phyloP scores from a whole-genome alignment of 2,888 invertebrate species.

The Diadegma fenestrale region DNA sequence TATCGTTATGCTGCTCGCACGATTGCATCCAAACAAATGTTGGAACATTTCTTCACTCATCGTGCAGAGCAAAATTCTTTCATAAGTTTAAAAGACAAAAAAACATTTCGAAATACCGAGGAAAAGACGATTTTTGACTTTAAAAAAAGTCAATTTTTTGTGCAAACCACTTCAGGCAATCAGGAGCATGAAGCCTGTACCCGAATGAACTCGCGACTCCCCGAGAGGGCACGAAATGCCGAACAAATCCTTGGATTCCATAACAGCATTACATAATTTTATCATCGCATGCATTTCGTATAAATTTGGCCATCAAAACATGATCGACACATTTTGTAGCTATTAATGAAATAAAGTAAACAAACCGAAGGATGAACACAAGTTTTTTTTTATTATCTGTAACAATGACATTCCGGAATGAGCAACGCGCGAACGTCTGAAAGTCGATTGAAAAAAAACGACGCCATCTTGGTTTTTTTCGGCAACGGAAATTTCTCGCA shows the following conservation, averaged over 20 bases:
- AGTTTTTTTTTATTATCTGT: background rate
- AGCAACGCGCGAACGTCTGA: background rate
- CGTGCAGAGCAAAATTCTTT: background rate
- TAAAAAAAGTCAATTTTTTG: background rate
- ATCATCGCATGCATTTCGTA: background rate
- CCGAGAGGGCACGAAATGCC: background rate
- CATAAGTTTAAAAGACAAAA: conserved; percentile 6
- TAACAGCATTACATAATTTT: conserved; percentile 10
- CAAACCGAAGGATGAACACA: background rate
- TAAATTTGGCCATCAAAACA: background rate
- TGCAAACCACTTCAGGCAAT: background rate
- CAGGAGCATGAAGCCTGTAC: background rate
- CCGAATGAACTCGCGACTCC: background rate
- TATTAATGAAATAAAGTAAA: conserved; percentile 5
- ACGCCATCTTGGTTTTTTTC: background rate
- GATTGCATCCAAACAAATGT: conserved; percentile 18
- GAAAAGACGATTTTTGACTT: background rate
- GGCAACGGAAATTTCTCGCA: background rate
- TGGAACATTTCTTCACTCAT: conserved; percentile 10
- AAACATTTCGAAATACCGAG: background rate
- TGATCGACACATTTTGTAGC: background rate
- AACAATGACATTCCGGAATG: background rate
- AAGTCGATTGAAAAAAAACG: background rate
- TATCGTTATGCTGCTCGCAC: conserved; percentile 41
- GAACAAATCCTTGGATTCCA: background rate